Evolutionary conservation across 2,888 invertebrate genomes (phyloP), one percentile per base, ranked within the genome.

Genomic region (Epinotia nisella): DNA sequence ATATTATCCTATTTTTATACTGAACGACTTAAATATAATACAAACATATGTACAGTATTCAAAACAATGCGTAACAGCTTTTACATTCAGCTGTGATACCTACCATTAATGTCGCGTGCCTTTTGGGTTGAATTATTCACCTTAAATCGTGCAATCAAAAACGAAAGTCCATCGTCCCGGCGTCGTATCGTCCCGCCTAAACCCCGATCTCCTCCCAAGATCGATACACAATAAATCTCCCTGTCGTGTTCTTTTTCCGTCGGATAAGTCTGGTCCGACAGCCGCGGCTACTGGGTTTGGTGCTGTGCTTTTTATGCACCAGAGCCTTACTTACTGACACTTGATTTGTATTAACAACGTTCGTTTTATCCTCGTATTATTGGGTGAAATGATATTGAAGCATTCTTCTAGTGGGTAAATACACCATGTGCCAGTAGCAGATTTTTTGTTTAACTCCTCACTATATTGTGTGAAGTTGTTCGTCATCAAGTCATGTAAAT

Each of bases 161-260:
- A 49, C 35, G 35, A 3, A 1, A 49, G 11, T n/a, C n/a, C 66
- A 19, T 58, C 56, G 61, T 61, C 10, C 7, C 61, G 72, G 3
- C 35, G 1, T 49, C 72, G 72, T 17, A 1, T 56, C 72, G 67
- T 45, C 13, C 1, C n/a, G 17, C 39, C 21, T 72, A 72, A 72
- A 15, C 61, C 85, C 87, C 86, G 88, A 89, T 90, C 87, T 85
- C 87, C 83, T 88, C 83, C 83, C 83, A 80, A 86, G 89, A 90
- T 90, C 89, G 89, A 90, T 90, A 87, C 85, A 86, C 88, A 85
- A 90, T 90, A 90, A 89, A 90, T 90, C 90, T 88, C 83, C 78
- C 67, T 77, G 78, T 82, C 83, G 78, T 85, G 85, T 83, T 86
- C 84, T 81, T 85, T 85, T 86, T 85, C 80, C 77, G 80, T 78